phyloP scores from a whole-genome alignment of 2,113 vertebrate genomes.

The Mustela lutreola region DNA sequence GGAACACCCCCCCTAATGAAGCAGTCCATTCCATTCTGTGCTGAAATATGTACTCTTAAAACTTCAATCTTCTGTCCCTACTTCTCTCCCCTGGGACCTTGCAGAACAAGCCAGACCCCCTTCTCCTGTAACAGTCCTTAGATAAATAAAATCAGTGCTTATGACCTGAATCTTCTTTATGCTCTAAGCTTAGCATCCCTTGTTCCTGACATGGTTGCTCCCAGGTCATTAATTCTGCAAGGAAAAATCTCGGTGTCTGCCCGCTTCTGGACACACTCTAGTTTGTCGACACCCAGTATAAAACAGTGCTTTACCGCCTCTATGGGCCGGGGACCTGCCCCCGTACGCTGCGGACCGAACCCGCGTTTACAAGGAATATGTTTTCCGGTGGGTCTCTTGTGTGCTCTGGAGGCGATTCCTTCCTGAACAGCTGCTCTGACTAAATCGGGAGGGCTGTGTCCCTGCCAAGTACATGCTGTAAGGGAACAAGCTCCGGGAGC shows the following conservation, averaged over 20 bases:
- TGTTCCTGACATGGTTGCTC: not conserved
- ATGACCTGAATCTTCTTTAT: not conserved
- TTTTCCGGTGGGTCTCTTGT: constrained; percentile 53
- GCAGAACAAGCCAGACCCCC: not conserved
- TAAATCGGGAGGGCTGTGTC: constrained; percentile 72
- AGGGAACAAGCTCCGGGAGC: constrained; percentile 69
- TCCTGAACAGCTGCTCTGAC: constrained; percentile 82
- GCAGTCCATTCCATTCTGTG: not conserved
- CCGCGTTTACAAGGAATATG: not conserved
- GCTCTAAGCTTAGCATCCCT: not conserved
- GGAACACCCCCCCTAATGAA: not conserved
- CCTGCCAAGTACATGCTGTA: constrained; percentile 79
- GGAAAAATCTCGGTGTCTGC: not conserved
- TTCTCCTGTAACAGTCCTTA: not conserved
- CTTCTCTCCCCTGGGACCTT: not conserved
- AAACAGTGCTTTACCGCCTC: not conserved
- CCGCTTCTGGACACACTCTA: not conserved
- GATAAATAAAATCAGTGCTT: not conserved
- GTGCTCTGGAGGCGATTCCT: constrained; percentile 73
- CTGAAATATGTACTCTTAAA: not conserved
- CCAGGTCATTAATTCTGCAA: not conserved
- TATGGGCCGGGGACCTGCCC: not conserved
- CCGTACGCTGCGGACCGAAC: not conserved
- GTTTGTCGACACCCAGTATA: not conserved
- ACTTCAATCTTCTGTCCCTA: not conserved